These are phyloP conservation scores for Festucalex cinctus DNA, from an alignment of 2,113 vertebrate species.

Conservation along the genomic window DNA sequence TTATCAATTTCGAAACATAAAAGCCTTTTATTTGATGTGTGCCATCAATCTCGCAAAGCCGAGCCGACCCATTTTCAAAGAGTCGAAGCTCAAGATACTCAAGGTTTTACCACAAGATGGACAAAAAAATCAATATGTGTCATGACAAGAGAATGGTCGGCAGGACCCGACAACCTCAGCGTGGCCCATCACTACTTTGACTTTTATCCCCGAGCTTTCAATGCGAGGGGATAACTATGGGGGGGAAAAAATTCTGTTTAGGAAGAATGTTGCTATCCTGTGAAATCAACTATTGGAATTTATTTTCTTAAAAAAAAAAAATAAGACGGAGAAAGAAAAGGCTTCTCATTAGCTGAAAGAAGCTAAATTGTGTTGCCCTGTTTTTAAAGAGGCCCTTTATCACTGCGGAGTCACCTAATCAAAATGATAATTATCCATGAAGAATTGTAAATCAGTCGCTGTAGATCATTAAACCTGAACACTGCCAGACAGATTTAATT, in stretches of 20 bases:
- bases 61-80: conserved; percentile 23
- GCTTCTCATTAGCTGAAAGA: not conserved
- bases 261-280: too few relatives aligned
- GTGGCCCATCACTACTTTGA: conserved; percentile 21
- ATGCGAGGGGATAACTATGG: not conserved
- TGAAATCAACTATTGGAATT: not conserved
- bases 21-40: conserved; percentile 29
- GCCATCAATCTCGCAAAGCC: conserved; percentile 22
- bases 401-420: not conserved
- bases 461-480: conserved; percentile 12
- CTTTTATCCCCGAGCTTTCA: conserved; percentile 27
- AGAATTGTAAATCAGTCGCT: conserved; percentile 1
- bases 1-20: conserved; percentile 31
- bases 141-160: conserved; percentile 26
- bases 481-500: conserved; percentile 10
- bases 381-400: conserved; percentile 10
- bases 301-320: not conserved
- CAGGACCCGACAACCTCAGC: conserved; percentile 34
- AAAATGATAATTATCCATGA: conserved; percentile 4
- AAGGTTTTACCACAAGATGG: conserved; percentile 24
- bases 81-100: conserved; percentile 28
- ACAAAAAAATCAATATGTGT: conserved; percentile 51
- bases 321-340: not conserved
- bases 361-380: not conserved
- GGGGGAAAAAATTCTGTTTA: not conserved